Percentiles rank a stretch among this genome's conserved stretches.
Evolutionary conservation across 2,888 invertebrate species (phyloP).

Genomic region (Artemia sinica): DNA sequence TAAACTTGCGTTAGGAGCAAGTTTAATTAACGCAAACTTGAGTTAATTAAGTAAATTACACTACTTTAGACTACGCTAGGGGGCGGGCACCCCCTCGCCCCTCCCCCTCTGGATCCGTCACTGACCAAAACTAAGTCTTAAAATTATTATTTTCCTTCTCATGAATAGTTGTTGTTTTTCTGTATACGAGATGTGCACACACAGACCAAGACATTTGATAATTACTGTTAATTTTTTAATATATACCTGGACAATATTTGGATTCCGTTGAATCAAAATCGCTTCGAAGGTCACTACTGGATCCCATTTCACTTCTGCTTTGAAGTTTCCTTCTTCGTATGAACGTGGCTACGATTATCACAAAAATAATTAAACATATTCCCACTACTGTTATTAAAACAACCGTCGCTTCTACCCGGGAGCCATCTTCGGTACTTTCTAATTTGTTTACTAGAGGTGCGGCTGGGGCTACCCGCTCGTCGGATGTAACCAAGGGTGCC

Average conservation of each 20-base stretch:
- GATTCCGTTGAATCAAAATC: background rate
- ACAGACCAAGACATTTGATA: too few species aligned
- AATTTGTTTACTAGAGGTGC: slow-evolving; percentile 20
- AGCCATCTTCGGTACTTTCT: slow-evolving; percentile 1
- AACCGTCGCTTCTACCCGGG: slow-evolving; percentile 21
- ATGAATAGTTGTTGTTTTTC: too few species aligned
- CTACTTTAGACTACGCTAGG: too few species aligned
- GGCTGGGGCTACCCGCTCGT: slow-evolving; percentile 19
- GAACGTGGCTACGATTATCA: slow-evolving; percentile 18
- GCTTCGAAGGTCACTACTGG: background rate
- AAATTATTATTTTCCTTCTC: too few species aligned
- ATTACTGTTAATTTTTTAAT: background rate
- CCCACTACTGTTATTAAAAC: slow-evolving; percentile 20
- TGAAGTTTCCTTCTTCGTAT: slow-evolving; percentile 16
- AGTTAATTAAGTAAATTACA: too few species aligned
- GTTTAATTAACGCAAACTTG: too few species aligned
- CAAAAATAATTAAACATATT: slow-evolving; percentile 17
- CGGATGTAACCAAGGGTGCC: slow-evolving; percentile 21
- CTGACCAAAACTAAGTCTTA: too few species aligned
- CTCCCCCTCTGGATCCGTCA: too few species aligned
- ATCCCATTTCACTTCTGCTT: background rate
- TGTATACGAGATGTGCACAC: too few species aligned
- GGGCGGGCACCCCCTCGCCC: too few species aligned
- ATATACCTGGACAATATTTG: slow-evolving; percentile 3
- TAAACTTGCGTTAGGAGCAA: too few species aligned